Evolutionary conservation across 2,797 vertebrate genomes (phyloP).

Genomic region (Sitta carolinensis): DNA sequence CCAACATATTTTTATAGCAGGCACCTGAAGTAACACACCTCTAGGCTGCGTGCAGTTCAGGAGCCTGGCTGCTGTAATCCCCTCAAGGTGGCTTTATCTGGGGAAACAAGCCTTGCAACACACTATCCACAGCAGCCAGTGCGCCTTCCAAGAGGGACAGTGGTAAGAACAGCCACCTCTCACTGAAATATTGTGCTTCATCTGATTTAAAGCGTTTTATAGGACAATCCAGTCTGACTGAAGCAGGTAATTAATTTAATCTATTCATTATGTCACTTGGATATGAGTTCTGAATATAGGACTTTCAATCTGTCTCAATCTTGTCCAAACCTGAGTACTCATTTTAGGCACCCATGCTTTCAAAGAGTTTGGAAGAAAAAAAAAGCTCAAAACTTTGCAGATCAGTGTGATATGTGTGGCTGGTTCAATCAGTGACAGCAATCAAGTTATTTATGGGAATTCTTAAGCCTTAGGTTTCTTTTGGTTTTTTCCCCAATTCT

Average conservation of each 20-base stretch:
- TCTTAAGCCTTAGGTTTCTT: neutral
- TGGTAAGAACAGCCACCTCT: neutral
- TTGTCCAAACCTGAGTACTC: neutral
- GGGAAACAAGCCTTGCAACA: neutral
- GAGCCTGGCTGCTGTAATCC: neutral
- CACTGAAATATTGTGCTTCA: neutral
- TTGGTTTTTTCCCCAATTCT: neutral
- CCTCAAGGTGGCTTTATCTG: neutral
- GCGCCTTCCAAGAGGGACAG: neutral
- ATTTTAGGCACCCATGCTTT: neutral
- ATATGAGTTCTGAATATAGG: neutral
- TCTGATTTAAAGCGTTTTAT: neutral
- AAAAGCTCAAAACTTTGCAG: neutral
- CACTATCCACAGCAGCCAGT: neutral
- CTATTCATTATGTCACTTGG: neutral
- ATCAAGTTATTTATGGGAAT: neutral
- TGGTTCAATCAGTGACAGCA: neutral
- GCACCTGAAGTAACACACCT: neutral
- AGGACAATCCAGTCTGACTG: neutral
- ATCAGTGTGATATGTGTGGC: neutral
- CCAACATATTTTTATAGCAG: neutral
- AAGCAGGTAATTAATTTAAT: neutral
- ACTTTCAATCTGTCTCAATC: neutral
- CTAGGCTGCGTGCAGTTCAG: rapidly evolving
- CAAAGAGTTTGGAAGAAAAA: neutral